Percentiles rank a stretch among this genome's conserved stretches.
These are phyloP conservation scores for Thripadectes ignobilis DNA, from an alignment of 2,797 vertebrate species.

Conservation along the genomic window DNA sequence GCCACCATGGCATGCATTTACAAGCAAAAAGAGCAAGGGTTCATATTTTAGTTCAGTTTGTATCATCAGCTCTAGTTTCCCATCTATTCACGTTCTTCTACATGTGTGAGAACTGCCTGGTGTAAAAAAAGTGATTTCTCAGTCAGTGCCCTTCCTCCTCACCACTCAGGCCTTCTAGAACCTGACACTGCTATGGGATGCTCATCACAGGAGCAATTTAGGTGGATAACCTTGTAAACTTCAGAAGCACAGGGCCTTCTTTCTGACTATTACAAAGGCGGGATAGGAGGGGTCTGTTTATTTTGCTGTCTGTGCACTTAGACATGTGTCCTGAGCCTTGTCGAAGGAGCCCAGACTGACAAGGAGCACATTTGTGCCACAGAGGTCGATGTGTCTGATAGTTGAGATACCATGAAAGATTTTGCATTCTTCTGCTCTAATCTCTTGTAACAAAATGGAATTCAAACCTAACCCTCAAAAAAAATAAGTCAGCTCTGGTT, in stretches of 20 bases:
- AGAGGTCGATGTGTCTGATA: background rate
- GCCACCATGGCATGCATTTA: background rate
- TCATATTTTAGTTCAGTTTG: background rate
- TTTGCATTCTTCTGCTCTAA: conserved; percentile 49
- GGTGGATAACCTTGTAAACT: background rate
- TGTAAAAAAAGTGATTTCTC: background rate
- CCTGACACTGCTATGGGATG: background rate
- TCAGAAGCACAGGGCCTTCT: background rate
- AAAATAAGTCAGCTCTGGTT: conserved; percentile 29
- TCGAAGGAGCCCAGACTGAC: background rate
- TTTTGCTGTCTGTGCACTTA: background rate
- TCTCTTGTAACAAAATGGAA: conserved; percentile 49
- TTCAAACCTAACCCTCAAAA: background rate
- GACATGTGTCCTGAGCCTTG: background rate
- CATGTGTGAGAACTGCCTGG: background rate
- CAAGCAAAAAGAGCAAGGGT: background rate
- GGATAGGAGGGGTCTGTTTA: background rate
- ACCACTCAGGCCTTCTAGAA: background rate
- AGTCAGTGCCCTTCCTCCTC: background rate
- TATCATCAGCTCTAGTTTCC: background rate
- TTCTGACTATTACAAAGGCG: background rate
- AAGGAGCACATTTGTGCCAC: background rate
- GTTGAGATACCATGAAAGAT: background rate
- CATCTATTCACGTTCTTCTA: background rate
- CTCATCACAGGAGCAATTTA: background rate